A percentile compares a stretch with the other conserved stretches of the same genome.
phyloP scores from a whole-genome alignment of 2,113 vertebrate species.

The Clarias batrachus region DNA sequence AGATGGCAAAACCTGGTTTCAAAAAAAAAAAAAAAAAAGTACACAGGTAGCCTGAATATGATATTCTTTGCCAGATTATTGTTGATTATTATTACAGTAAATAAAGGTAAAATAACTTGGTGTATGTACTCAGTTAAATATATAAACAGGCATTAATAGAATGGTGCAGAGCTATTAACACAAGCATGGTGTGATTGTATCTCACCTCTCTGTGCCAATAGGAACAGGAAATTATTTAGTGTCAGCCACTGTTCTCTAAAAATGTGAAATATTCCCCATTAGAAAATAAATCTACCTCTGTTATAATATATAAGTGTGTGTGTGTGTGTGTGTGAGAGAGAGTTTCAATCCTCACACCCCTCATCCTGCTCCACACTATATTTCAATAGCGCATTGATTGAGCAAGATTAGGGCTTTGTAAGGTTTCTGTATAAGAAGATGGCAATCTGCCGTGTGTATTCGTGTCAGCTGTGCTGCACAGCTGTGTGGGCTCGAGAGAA shows the following conservation, averaged over 20 bases:
- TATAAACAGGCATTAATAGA: neutral
- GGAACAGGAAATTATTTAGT: slow-evolving; percentile 42
- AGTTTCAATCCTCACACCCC: slow-evolving; percentile 51
- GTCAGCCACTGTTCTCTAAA: slow-evolving; percentile 23
- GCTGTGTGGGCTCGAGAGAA: slow-evolving; percentile 56
- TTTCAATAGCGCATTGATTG: slow-evolving; percentile 76
- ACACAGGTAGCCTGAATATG: no score
- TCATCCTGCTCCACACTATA: slow-evolving; percentile 57
- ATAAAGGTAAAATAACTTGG: neutral
- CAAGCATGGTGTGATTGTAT: neutral
- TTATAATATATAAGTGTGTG: slow-evolving; percentile 59
- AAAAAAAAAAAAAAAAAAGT: no score
- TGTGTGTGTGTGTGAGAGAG: neutral
- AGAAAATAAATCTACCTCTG: slow-evolving; percentile 48
- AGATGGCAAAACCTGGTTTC: no score
- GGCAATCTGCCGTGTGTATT: slow-evolving; percentile 66
- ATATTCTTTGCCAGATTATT: neutral
- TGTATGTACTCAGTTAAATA: neutral
- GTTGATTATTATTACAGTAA: neutral
- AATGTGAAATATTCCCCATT: slow-evolving; percentile 39
- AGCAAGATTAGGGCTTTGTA: slow-evolving; percentile 65
- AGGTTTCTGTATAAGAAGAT: slow-evolving; percentile 68
- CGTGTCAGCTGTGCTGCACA: slow-evolving; percentile 64
- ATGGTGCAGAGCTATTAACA: neutral
- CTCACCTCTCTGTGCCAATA: neutral